phyloP scores from a whole-genome alignment of 2,113 vertebrate genomes.

The Cnemophilus loriae region DNA sequence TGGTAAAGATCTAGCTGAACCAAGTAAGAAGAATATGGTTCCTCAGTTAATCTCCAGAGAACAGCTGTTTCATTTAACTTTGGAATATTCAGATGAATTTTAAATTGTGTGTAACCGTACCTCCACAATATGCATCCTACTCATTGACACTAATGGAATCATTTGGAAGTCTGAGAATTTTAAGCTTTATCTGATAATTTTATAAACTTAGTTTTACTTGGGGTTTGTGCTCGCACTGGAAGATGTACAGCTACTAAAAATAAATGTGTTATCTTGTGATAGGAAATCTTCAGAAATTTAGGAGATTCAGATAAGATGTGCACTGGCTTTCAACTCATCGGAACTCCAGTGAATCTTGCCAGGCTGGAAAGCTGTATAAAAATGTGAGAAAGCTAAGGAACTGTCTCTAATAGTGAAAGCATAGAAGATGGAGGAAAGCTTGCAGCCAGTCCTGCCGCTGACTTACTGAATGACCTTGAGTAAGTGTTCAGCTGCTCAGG shows the following conservation, averaged over 20 bases:
- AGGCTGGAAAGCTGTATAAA: not conserved
- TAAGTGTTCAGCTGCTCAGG: not conserved
- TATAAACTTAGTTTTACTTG: not conserved
- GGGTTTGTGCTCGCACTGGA: not conserved
- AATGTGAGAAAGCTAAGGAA: not conserved
- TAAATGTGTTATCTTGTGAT: not conserved
- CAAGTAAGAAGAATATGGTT: not conserved
- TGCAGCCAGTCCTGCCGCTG: not conserved
- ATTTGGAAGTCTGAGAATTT: not conserved
- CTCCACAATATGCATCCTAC: not conserved
- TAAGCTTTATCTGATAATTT: not conserved
- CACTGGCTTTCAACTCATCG: not conserved
- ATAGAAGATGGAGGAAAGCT: not conserved
- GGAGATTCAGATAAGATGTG: not conserved
- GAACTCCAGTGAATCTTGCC: not conserved
- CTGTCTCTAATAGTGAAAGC: not conserved
- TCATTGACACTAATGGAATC: not conserved
- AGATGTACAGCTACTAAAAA: conserved; percentile 35
- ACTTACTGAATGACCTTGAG: not conserved
- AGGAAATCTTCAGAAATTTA: not conserved
- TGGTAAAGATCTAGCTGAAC: not conserved
- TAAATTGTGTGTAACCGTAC: not conserved
- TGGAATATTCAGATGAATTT: conserved; percentile 15
- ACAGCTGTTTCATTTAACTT: not conserved
- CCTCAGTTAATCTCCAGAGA: not conserved